phyloP scores from a whole-genome alignment of 2,113 vertebrate genomes.

The Dromaius novaehollandiae region DNA sequence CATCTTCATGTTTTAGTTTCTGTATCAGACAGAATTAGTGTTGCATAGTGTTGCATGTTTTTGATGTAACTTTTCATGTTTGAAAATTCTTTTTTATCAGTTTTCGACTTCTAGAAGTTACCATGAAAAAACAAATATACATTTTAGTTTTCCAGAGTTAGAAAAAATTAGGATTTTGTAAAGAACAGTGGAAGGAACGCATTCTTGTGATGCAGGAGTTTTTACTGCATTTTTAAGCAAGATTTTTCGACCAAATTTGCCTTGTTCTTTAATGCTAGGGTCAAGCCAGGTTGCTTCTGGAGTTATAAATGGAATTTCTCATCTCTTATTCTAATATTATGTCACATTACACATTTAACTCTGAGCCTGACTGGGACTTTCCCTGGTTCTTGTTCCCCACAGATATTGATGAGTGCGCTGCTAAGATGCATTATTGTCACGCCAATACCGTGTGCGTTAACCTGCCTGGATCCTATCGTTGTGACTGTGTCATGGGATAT shows the following conservation, averaged over 20 bases:
- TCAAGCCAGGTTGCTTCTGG: neutral
- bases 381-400: slow-evolving; percentile 28
- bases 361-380: neutral
- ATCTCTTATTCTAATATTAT: neutral
- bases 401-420: slow-evolving; percentile 96
- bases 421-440: slow-evolving; percentile 95
- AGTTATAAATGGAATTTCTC: neutral
- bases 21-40: neutral
- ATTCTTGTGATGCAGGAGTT: neutral
- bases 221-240: neutral
- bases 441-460: slow-evolving; percentile 93
- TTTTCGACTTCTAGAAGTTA: neutral
- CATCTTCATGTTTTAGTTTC: neutral
- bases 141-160: neutral
- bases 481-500: slow-evolving; percentile 90
- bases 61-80: neutral
- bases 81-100: neutral
- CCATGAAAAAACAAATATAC: neutral
- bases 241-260: neutral
- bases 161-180: neutral
- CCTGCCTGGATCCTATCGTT: slow-evolving; percentile 89
- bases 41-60: fast-evolving
- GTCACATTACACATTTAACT: neutral
- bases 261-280: neutral
- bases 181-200: neutral